Conservation (phyloP, 2,797 vertebrate genomes). For the Holocentrus rufus region DNA sequence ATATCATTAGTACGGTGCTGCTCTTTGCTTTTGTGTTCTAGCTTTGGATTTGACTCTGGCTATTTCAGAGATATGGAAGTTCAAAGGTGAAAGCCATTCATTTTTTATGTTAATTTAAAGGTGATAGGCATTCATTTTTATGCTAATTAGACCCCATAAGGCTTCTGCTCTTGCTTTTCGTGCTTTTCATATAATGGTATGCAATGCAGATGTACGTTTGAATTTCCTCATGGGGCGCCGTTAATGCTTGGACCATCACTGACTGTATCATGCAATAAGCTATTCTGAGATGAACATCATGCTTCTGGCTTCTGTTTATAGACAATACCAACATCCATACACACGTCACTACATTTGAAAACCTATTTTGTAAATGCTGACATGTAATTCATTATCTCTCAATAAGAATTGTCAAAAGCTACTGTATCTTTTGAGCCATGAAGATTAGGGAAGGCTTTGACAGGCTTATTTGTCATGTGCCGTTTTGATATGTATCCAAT, state of each 20-base stretch:
- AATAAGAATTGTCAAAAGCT: constrained; percentile 48
- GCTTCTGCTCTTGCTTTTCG: no score
- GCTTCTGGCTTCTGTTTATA: not conserved
- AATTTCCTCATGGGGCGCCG: no score
- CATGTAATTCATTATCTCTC: constrained; percentile 62
- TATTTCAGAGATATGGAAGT: not conserved
- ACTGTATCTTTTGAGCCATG: constrained; percentile 48
- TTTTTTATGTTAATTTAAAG: no score
- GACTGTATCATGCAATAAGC: not conserved
- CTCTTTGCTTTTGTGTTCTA: no score
- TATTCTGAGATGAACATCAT: constrained; percentile 1
- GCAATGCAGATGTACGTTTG: not conserved
- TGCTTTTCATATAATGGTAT: no score
- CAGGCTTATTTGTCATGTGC: constrained; percentile 69
- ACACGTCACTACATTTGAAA: constrained; percentile 41
- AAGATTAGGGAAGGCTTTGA: constrained; percentile 57
- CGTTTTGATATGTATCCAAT: constrained; percentile 67
- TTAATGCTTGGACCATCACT: no score
- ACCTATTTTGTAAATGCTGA: constrained; percentile 37
- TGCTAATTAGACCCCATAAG: no score
- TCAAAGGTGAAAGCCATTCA: no score
- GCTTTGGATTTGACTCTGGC: no score
- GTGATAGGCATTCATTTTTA: no score
- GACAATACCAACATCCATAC: constrained; percentile 13
- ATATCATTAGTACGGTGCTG: no score